Evolutionary conservation across 2,888 invertebrate species (phyloP).

Genomic region (Eumacrocentrus americanus): DNA sequence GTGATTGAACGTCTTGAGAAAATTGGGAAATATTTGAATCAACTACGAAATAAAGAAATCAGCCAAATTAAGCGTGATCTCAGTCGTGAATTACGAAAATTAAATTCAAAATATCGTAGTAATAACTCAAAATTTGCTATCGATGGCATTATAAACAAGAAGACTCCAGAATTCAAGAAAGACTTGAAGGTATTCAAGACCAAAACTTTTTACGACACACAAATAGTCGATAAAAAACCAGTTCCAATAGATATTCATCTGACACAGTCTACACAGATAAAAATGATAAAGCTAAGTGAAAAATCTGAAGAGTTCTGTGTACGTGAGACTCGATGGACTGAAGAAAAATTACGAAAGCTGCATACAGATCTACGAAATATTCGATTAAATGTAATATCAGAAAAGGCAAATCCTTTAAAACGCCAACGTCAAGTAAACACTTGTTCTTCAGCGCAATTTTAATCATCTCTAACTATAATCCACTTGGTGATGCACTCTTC

Average conservation of each 20-base stretch:
- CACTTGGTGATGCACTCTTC: too few relatives aligned
- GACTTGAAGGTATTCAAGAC: too few relatives aligned
- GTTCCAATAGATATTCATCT: constrained; percentile 65
- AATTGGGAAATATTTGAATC: constrained; percentile 64
- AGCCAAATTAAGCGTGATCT: constrained; percentile 63
- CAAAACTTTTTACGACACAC: too few relatives aligned
- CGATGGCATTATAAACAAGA: neutral
- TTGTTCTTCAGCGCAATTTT: constrained; percentile 17
- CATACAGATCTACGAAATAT: constrained; percentile 67
- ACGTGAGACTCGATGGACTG: constrained; percentile 71
- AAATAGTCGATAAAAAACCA: constrained; percentile 63
- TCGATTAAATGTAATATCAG: constrained; percentile 35
- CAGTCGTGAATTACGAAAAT: constrained; percentile 63
- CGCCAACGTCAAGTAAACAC: constrained; percentile 37
- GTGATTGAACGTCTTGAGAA: constrained; percentile 47
- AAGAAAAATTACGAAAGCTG: constrained; percentile 67
- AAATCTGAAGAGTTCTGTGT: constrained; percentile 62
- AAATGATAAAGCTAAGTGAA: neutral
- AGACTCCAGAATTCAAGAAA: constrained; percentile 18
- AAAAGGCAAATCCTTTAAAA: constrained; percentile 38
- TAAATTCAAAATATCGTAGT: constrained; percentile 60
- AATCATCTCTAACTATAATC: too few relatives aligned
- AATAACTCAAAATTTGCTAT: neutral
- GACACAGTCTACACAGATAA: constrained; percentile 32
- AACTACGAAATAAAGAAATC: constrained; percentile 67